Percentiles rank a stretch among this genome's conserved stretches.
Evolutionary conservation across 37 sponge, comb jelly and placozoan genomes (phyloP).

Genomic region (Axinella damicornis): DNA sequence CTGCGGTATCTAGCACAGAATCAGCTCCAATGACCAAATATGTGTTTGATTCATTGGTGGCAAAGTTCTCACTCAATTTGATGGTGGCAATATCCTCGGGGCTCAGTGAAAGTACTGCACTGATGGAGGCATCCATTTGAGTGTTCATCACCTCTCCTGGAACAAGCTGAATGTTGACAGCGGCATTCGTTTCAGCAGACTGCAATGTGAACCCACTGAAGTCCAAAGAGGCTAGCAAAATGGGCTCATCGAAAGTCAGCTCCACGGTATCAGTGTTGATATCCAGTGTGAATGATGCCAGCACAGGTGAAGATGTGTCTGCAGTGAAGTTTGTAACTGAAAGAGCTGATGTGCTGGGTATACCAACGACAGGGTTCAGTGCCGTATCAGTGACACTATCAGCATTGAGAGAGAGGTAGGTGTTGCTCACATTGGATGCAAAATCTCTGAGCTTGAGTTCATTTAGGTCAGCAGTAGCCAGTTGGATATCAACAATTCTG

Average conservation of each 20-base stretch:
- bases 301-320: slow-evolving; percentile 71
- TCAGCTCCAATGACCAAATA: slow-evolving; percentile 51
- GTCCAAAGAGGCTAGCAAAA: slow-evolving; percentile 59
- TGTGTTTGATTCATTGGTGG: slow-evolving; percentile 66
- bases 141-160: slow-evolving; percentile 48
- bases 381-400: slow-evolving; percentile 62
- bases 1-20: slow-evolving; percentile 75
- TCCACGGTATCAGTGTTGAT: slow-evolving; percentile 52
- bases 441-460: slow-evolving; percentile 63
- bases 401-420: slow-evolving; percentile 60
- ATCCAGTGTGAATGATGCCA: slow-evolving; percentile 67
- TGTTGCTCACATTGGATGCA: slow-evolving; percentile 63
- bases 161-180: slow-evolving; percentile 19
- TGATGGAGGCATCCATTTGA: slow-evolving; percentile 21
- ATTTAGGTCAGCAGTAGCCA: slow-evolving; percentile 71
- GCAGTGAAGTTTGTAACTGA: slow-evolving; percentile 35
- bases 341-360: slow-evolving; percentile 30
- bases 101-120: slow-evolving; percentile 25
- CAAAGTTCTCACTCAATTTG: slow-evolving; percentile 70
- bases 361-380: slow-evolving; percentile 55
- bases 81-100: slow-evolving; percentile 57
- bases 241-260: slow-evolving; percentile 83
- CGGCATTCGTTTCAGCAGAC: slow-evolving; percentile 14
- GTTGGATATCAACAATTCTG: slow-evolving; percentile 45
- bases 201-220: slow-evolving; percentile 67